A percentile compares a stretch with the other conserved stretches of the same genome.
phyloP scores from a whole-genome alignment of 2,113 vertebrate genomes.

The Eurypyga helias region DNA sequence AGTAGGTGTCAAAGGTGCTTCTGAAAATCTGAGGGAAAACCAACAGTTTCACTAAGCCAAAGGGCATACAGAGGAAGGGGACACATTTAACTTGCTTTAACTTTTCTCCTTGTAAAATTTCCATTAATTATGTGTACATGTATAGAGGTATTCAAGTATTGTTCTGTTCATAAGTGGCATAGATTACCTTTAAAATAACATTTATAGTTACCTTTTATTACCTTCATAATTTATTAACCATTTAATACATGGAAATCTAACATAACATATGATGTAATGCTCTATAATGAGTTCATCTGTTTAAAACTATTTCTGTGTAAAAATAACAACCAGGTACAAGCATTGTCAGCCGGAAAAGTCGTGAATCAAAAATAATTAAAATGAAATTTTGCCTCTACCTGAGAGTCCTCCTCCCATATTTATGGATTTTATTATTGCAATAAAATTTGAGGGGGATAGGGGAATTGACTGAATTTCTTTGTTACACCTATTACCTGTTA shows the following conservation, averaged over 20 bases:
- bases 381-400: not conserved
- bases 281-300: not conserved
- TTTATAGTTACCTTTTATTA: not conserved
- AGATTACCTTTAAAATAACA: not conserved
- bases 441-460: not conserved
- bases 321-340: not conserved
- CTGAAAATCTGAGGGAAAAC: not conserved
- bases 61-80: not conserved
- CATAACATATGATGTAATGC: not conserved
- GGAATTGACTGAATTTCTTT: not conserved
- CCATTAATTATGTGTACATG: not conserved
- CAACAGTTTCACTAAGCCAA: not conserved
- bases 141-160: not conserved
- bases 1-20: not conserved
- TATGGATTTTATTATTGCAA: conserved; percentile 12
- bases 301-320: not conserved
- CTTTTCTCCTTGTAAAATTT: not conserved
- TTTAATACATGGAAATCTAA: not conserved
- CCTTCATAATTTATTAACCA: not conserved
- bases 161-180: not conserved
- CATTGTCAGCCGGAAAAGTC: not conserved
- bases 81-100: not conserved
- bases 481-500: not conserved
- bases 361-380: conserved; percentile 10
- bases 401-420: not conserved